Conservation (phyloP, 2,113 vertebrate genomes). For the Grammomys surdaster region DNA sequence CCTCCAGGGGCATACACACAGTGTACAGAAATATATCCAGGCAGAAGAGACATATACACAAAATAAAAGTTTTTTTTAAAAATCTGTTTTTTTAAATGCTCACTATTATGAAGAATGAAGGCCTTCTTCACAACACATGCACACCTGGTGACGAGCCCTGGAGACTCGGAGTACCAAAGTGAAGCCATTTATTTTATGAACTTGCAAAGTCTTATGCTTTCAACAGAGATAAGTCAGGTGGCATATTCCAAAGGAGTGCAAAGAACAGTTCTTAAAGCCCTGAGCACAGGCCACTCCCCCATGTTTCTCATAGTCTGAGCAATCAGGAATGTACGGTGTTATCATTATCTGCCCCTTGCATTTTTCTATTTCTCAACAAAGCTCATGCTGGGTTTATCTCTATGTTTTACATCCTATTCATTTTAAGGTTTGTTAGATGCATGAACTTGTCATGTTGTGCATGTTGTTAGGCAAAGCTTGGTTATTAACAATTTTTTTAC, state of each 20-base stretch:
- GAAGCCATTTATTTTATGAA: background rate
- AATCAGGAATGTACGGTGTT: background rate
- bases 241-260: no score
- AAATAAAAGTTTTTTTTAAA: background rate
- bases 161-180: background rate
- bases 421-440: background rate
- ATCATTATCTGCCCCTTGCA: no score
- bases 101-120: background rate
- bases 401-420: background rate
- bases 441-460: background rate
- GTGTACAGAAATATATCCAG: background rate
- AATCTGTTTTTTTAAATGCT: background rate
- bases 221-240: background rate
- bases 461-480: background rate
- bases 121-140: background rate
- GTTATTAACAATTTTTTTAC: background rate
- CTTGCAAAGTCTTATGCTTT: background rate
- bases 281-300: background rate
- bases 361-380: background rate
- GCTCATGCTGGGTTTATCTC: background rate
- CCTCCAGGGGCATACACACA: background rate
- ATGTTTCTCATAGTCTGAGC: background rate
- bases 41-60: background rate
- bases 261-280: background rate
- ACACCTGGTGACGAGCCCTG: background rate